phyloP scores from a whole-genome alignment of 2,113 vertebrate genomes.

The Leptobrachium ailaonicum region DNA sequence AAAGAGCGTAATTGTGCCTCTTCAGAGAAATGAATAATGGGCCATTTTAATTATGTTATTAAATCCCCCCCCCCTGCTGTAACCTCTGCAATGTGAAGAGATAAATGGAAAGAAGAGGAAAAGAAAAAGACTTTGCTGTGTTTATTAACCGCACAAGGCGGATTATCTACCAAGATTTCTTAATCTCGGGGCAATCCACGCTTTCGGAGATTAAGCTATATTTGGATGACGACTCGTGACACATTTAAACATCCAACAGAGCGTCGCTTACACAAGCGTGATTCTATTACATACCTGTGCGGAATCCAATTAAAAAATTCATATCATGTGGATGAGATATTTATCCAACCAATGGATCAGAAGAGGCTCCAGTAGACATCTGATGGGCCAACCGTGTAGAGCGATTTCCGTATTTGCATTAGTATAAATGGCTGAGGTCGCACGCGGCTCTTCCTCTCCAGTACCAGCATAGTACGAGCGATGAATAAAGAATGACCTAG shows the following conservation, averaged over 20 bases:
- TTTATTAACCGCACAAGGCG: background rate
- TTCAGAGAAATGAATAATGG: slow-evolving; percentile 9
- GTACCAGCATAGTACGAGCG: background rate
- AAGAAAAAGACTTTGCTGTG: slow-evolving; percentile 2
- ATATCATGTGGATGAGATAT: background rate
- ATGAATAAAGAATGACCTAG: background rate
- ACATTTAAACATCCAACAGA: background rate
- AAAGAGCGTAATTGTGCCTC: slow-evolving; percentile 26
- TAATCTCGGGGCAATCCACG: background rate
- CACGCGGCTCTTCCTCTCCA: background rate
- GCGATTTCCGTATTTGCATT: background rate
- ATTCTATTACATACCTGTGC: background rate
- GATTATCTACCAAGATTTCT: background rate
- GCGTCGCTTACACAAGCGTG: background rate
- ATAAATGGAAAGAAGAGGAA: background rate
- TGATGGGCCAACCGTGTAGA: background rate
- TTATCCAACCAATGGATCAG: background rate
- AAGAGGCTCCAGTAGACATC: background rate
- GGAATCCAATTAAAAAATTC: background rate
- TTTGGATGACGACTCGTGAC: background rate
- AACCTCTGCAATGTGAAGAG: slow-evolving; percentile 1
- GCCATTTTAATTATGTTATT: slow-evolving; percentile 15
- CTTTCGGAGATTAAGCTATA: background rate
- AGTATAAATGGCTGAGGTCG: background rate
- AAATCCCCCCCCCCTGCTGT: slow-evolving; percentile 8